A percentile compares a stretch with the other conserved stretches of the same genome.
These are phyloP conservation scores for Rapana venosa DNA, from an alignment of 2,888 invertebrate genomes.

Conservation along the genomic window DNA sequence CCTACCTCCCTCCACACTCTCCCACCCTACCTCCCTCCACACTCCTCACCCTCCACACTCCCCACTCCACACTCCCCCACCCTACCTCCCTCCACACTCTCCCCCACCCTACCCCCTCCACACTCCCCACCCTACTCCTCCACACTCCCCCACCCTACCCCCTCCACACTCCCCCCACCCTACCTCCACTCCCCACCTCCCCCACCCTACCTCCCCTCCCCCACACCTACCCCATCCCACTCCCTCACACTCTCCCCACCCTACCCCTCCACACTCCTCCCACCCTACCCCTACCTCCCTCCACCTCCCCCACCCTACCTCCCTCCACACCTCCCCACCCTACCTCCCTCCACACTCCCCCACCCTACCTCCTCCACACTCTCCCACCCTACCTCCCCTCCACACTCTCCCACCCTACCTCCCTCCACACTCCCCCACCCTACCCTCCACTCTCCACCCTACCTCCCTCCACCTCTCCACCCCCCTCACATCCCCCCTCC, in stretches of 20 bases:
- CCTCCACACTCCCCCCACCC: not conserved
- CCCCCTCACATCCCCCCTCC: no score
- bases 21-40: not conserved
- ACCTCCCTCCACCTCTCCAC: no score
- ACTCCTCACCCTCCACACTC: not conserved
- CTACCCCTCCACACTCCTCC: not conserved
- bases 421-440: not conserved
- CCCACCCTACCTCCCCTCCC: constrained; percentile 5
- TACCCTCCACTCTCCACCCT: no score
- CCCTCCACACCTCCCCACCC: no score
- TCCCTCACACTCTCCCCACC: not conserved
- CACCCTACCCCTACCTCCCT: not conserved
- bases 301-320: constrained; percentile 11
- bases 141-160: no score
- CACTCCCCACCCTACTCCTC: no score
- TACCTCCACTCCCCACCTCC: not conserved
- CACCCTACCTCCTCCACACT: no score
- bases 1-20: not conserved
- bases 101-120: not conserved
- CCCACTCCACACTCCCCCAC: not conserved
- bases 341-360: no score
- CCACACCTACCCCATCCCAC: no score
- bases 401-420: not conserved
- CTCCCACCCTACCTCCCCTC: not conserved
- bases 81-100: not conserved